A percentile compares a stretch with the other conserved stretches of the same genome.
phyloP scores from a whole-genome alignment of 2,797 vertebrate species.

The Artibeus jamaicensis region DNA sequence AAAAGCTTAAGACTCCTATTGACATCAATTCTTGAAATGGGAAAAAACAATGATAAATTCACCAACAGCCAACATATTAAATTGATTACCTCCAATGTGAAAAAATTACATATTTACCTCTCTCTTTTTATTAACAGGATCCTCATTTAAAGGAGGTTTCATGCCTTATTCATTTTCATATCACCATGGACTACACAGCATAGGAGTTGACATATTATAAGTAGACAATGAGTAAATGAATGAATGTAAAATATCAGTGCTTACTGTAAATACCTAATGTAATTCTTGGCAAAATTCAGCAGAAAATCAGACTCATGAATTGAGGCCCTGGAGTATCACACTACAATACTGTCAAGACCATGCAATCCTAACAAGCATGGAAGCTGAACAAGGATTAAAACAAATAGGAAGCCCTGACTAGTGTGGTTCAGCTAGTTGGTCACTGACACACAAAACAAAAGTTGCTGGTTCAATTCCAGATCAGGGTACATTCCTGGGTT shows the following conservation, averaged over 20 bases:
- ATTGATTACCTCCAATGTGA: neutral
- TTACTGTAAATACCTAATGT: neutral
- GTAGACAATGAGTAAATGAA: neutral
- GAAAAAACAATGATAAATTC: neutral
- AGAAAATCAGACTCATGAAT: neutral
- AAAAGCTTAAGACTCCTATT: neutral
- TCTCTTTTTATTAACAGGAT: neutral
- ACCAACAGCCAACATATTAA: neutral
- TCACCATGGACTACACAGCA: neutral
- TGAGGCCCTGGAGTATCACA: neutral
- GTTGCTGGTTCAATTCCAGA: neutral
- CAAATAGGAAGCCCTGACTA: neutral
- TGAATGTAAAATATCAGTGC: neutral
- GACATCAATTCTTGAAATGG: neutral
- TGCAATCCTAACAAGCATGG: neutral
- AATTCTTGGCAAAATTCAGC: neutral
- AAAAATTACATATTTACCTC: neutral
- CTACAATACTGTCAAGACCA: neutral
- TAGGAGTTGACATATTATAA: neutral
- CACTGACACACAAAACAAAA: neutral
- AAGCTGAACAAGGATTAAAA: neutral
- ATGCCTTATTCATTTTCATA: neutral
- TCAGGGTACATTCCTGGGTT: neutral
- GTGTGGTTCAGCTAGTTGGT: neutral
- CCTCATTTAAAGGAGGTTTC: neutral